Conservation (phyloP, 2,888 invertebrate genomes). For the Gryllus longicercus region DNA sequence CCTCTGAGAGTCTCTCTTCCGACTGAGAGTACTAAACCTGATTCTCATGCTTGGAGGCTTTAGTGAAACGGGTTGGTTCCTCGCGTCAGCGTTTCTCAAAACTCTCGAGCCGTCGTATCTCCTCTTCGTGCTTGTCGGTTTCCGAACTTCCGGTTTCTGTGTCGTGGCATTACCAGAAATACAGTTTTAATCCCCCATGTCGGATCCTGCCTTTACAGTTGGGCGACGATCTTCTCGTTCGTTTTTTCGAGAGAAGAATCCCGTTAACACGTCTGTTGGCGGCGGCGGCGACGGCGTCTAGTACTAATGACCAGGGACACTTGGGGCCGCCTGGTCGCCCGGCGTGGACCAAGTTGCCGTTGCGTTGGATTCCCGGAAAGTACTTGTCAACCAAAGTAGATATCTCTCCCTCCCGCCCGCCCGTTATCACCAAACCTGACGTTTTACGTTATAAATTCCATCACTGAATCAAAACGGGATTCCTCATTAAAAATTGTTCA, state of each 20-base stretch:
- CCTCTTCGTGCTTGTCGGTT: not conserved
- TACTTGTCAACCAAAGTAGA: not conserved
- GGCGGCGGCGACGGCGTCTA: not conserved
- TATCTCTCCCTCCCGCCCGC: not conserved
- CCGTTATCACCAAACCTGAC: not conserved
- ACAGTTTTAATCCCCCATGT: slow-evolving; percentile 4
- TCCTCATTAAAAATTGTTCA: too few relatives aligned
- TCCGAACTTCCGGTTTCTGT: not conserved
- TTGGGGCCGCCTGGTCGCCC: too few relatives aligned
- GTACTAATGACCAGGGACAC: not conserved
- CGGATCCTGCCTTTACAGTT: slow-evolving; percentile 8
- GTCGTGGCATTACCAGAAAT: not conserved
- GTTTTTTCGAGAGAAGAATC: not conserved
- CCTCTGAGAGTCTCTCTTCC: too few relatives aligned
- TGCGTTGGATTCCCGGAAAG: too few relatives aligned
- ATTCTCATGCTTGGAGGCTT: too few relatives aligned
- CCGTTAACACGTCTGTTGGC: not conserved
- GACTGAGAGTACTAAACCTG: too few relatives aligned
- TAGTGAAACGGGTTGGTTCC: too few relatives aligned
- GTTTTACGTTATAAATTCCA: not conserved
- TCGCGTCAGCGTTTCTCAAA: too few relatives aligned
- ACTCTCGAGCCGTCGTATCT: not conserved
- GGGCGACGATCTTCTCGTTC: not conserved
- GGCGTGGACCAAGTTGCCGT: too few relatives aligned
- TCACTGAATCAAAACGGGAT: too few relatives aligned